Percentiles rank a stretch among this genome's conserved stretches.
phyloP scores from a whole-genome alignment of 2,113 vertebrate genomes.

The Chrysochloris asiatica region DNA sequence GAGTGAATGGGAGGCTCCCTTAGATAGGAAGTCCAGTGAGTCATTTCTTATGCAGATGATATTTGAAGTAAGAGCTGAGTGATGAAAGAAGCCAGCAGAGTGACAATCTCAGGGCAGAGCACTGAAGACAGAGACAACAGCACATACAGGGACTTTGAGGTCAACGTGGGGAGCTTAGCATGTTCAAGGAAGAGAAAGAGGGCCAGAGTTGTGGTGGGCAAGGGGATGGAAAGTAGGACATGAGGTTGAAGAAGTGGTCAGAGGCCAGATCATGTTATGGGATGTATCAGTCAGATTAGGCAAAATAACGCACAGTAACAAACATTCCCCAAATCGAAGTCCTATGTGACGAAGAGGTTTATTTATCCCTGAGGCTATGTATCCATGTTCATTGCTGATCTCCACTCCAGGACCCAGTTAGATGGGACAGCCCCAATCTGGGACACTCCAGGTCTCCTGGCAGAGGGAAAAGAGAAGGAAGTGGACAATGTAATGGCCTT shows the following conservation, averaged over 20 bases:
- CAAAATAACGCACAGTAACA: neutral
- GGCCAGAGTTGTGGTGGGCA: neutral
- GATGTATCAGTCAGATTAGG: neutral
- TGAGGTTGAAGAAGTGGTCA: neutral
- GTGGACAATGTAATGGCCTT: neutral
- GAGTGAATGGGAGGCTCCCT: neutral
- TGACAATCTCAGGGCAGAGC: neutral
- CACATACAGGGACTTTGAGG: neutral
- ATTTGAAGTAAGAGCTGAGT: neutral
- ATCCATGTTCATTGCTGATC: neutral
- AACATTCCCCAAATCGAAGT: neutral
- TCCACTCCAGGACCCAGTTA: neutral
- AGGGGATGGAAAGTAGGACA: neutral
- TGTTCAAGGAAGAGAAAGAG: neutral
- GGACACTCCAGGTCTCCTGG: neutral
- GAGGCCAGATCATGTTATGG: neutral
- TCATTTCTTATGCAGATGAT: neutral
- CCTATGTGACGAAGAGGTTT: neutral
- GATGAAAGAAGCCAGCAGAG: neutral
- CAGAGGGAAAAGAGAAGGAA: neutral
- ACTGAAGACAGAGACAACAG: neutral
- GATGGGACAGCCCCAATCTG: neutral
- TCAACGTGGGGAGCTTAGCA: neutral
- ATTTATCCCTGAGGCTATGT: neutral
- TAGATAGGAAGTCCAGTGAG: neutral